These are phyloP conservation scores for Paramormyrops hopkinsi DNA, from an alignment of 2,797 vertebrate genomes.

Conservation along the genomic window DNA sequence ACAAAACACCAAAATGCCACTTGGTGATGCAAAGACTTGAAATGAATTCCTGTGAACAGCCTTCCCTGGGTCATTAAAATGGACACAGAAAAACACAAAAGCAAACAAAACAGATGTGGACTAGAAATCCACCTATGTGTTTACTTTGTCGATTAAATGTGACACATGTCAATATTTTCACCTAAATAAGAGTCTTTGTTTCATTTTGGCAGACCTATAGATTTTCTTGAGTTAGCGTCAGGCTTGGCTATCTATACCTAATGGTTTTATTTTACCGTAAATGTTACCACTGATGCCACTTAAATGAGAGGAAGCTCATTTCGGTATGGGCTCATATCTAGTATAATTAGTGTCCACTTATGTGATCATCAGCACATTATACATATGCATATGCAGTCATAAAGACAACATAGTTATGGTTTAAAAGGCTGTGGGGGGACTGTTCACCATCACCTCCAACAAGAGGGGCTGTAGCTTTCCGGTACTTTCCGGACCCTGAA, in stretches of 20 bases:
- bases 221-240: background rate
- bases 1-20: constrained; percentile 25
- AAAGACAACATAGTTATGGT: background rate
- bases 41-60: constrained; percentile 31
- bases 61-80: background rate
- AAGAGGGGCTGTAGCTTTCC: background rate
- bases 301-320: background rate
- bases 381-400: background rate
- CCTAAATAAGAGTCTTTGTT: background rate
- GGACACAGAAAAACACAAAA: constrained; percentile 1
- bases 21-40: constrained; percentile 28
- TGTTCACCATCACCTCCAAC: background rate
- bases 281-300: background rate
- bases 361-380: background rate
- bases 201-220: background rate
- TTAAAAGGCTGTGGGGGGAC: background rate
- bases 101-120: background rate
- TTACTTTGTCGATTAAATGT: background rate
- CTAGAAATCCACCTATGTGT: background rate
- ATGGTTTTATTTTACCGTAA: background rate
- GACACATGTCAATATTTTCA: background rate
- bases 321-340: background rate
- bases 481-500: background rate
- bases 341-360: background rate
- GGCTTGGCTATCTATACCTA: background rate